Conservation (phyloP, 2,888 invertebrate species). For the Cantharis flavilabris region DNA sequence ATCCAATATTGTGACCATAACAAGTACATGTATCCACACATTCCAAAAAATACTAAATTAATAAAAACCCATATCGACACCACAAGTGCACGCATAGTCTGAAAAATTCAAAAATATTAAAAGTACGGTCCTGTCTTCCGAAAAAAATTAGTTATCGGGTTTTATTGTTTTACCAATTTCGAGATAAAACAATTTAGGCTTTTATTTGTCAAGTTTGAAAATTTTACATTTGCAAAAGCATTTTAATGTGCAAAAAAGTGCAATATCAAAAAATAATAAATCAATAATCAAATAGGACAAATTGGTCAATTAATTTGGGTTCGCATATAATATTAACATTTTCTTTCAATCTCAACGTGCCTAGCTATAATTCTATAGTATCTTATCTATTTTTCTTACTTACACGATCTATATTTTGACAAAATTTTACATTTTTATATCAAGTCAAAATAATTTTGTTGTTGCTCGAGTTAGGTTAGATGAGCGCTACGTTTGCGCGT, state of each 20-base stretch:
- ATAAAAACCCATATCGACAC: conserved; percentile 74
- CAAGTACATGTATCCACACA: conserved; percentile 73
- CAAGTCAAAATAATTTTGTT: background rate
- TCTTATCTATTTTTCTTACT: background rate
- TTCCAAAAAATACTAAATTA: conserved; percentile 71
- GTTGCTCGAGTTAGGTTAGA: background rate
- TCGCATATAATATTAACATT: background rate
- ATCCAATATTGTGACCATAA: conserved; percentile 76
- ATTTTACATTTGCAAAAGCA: background rate
- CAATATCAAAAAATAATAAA: background rate
- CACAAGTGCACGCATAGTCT: conserved; percentile 57
- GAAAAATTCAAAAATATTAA: conserved; percentile 2
- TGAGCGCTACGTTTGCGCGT: background rate
- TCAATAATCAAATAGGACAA: background rate
- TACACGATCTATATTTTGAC: background rate
- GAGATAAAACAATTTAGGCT: background rate
- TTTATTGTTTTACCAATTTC: background rate
- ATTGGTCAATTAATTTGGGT: background rate
- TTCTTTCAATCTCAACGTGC: background rate
- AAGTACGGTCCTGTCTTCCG: background rate
- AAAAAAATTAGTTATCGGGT: background rate
- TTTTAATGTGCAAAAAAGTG: background rate
- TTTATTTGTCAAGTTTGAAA: background rate
- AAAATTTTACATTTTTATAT: background rate
- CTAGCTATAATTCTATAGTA: background rate